Evolutionary conservation across 53 echinoderm and acorn worm species (phyloP).

Genomic region (Stichopus horrens): DNA sequence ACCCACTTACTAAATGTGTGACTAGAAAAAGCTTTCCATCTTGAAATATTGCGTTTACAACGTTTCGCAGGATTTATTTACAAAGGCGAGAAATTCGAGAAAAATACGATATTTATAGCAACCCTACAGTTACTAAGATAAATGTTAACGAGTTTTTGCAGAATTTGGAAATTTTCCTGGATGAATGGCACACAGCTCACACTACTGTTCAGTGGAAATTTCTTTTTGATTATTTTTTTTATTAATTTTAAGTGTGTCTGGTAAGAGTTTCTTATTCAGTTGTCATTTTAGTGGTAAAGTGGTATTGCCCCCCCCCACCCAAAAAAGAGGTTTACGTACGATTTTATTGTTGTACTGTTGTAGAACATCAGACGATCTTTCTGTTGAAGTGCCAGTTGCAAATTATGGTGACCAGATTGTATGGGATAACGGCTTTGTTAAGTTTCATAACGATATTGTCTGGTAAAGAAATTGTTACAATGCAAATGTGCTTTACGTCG

Average conservation of each 20-base stretch:
- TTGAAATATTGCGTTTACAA: too few species aligned
- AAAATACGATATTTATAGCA: too few species aligned
- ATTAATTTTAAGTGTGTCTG: background rate
- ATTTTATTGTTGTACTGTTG: conserved; percentile 1
- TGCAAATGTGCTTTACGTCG: conserved; percentile 8
- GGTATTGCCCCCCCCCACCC: too few species aligned
- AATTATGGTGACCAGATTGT: conserved; percentile 8
- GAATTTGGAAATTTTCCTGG: too few species aligned
- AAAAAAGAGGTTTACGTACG: background rate
- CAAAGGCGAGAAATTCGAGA: too few species aligned
- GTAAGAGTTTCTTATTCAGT: background rate
- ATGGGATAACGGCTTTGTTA: conserved; percentile 6
- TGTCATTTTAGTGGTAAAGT: background rate
- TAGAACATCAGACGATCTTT: background rate
- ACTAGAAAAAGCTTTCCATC: too few species aligned
- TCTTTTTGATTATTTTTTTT: too few species aligned
- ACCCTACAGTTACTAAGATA: too few species aligned
- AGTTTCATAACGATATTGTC: background rate
- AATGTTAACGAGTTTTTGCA: too few species aligned
- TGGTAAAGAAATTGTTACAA: conserved; percentile 6
- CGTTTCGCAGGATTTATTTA: too few species aligned
- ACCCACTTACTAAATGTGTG: too few species aligned
- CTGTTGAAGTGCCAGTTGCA: background rate
- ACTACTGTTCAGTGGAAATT: background rate
- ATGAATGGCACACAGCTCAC: background rate